These are phyloP conservation scores for Polydesmus complanatus DNA, from an alignment of 2,888 invertebrate genomes.

Conservation along the genomic window DNA sequence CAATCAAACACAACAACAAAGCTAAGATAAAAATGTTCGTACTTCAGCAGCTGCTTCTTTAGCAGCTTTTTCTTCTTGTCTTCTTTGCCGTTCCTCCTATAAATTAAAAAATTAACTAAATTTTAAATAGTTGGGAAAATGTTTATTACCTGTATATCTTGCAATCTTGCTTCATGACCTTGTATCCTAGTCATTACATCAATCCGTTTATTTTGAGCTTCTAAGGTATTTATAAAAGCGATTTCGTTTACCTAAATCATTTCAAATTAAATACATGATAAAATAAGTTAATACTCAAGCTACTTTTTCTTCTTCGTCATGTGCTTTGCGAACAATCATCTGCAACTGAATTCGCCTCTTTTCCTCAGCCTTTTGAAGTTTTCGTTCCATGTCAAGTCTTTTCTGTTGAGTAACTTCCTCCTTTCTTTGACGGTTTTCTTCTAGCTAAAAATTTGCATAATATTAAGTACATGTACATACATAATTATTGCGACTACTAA, in stretches of 20 bases:
- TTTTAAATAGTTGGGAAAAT: background rate
- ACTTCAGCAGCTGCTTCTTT: slow-evolving; percentile 86
- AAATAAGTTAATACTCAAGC: slow-evolving; percentile 9
- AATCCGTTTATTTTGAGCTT: slow-evolving; percentile 83
- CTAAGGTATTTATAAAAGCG: slow-evolving; percentile 89
- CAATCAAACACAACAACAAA: background rate
- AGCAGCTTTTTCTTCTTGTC: slow-evolving; percentile 80
- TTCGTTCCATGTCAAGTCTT: slow-evolving; percentile 34
- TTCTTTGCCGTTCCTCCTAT: slow-evolving; percentile 70
- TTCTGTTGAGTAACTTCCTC: slow-evolving; percentile 67
- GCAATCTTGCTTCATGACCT: slow-evolving; percentile 39
- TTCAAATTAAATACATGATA: background rate
- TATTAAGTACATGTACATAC: background rate
- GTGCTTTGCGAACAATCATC: slow-evolving; percentile 76
- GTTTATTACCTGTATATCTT: slow-evolving; percentile 40
- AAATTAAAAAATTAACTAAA: slow-evolving; percentile 28
- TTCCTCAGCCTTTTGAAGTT: slow-evolving; percentile 61
- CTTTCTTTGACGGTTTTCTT: slow-evolving; percentile 57
- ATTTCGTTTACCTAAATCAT: slow-evolving; percentile 64
- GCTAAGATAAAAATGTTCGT: background rate
- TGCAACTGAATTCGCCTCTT: slow-evolving; percentile 59
- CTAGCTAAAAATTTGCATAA: slow-evolving; percentile 33
- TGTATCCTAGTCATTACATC: slow-evolving; percentile 60
- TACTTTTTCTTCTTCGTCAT: slow-evolving; percentile 87
- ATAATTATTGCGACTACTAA: background rate